Conservation (phyloP, 2,888 invertebrate genomes). For the Leptinotarsa peninsularis region DNA sequence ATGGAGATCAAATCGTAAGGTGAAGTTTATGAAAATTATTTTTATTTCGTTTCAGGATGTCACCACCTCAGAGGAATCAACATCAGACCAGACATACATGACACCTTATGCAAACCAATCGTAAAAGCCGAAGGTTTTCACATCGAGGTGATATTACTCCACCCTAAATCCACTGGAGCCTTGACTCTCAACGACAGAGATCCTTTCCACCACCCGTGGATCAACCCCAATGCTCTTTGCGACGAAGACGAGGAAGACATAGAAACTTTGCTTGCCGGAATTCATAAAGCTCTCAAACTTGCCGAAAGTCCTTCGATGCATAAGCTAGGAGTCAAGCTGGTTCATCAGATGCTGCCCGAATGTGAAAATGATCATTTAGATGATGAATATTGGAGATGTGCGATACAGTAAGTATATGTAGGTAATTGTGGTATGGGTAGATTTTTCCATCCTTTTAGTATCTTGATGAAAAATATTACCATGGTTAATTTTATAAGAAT, state of each 20-base stretch:
- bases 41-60: slow-evolving; percentile 26
- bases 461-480: too few relatives aligned
- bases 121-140: slow-evolving; percentile 69
- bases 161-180: slow-evolving; percentile 80
- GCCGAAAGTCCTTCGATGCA: slow-evolving; percentile 72
- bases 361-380: slow-evolving; percentile 64
- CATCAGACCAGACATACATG: slow-evolving; percentile 63
- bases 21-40: too few relatives aligned
- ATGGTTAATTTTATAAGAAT: too few relatives aligned
- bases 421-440: too few relatives aligned
- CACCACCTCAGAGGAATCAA: slow-evolving; percentile 40
- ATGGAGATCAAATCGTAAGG: too few relatives aligned
- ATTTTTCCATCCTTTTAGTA: too few relatives aligned
- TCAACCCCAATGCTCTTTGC: slow-evolving; percentile 84
- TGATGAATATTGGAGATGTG: slow-evolving; percentile 80
- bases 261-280: slow-evolving; percentile 71
- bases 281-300: slow-evolving; percentile 71
- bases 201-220: slow-evolving; percentile 80
- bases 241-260: slow-evolving; percentile 73
- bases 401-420: slow-evolving; percentile 56
- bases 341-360: slow-evolving; percentile 61
- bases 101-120: slow-evolving; percentile 69
- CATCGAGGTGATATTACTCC: slow-evolving; percentile 76
- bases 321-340: slow-evolving; percentile 68
- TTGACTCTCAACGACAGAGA: slow-evolving; percentile 77